A percentile compares a stretch with the other conserved stretches of the same genome.
These are phyloP conservation scores for Cataglyphis cursor DNA, from an alignment of 2,888 invertebrate genomes.

Conservation along the genomic window DNA sequence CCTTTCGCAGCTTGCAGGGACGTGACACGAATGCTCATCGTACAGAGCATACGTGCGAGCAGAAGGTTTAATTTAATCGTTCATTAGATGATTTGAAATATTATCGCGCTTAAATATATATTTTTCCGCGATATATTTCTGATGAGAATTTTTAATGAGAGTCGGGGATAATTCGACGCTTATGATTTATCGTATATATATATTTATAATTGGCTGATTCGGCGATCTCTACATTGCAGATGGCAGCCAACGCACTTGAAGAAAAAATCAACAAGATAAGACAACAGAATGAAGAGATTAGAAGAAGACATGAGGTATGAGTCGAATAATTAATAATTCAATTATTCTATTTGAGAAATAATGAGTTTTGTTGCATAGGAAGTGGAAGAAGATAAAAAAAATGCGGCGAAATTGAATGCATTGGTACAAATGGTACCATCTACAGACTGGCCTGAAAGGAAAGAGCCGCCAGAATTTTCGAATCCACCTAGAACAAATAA, in stretches of 20 bases:
- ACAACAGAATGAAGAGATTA: slow-evolving; percentile 85
- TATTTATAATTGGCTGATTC: neutral
- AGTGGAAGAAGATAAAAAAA: slow-evolving; percentile 86
- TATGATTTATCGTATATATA: neutral
- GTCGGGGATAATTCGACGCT: neutral
- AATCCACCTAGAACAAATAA: slow-evolving; percentile 74
- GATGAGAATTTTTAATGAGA: neutral
- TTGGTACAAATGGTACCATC: slow-evolving; percentile 85
- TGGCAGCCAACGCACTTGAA: slow-evolving; percentile 82
- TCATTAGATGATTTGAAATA: neutral
- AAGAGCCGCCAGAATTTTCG: slow-evolving; percentile 83
- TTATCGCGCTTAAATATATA: neutral
- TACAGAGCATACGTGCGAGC: neutral
- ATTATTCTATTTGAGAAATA: neutral
- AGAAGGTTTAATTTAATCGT: neutral
- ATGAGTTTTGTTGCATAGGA: slow-evolving; percentile 76
- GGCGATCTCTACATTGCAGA: slow-evolving; percentile 67
- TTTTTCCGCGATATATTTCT: neutral
- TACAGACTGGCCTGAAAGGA: slow-evolving; percentile 86
- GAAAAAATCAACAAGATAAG: slow-evolving; percentile 85
- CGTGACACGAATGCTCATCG: slow-evolving; percentile 62
- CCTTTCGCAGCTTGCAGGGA: slow-evolving; percentile 58
- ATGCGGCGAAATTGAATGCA: slow-evolving; percentile 86
- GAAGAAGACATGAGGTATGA: slow-evolving; percentile 82
- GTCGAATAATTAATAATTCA: neutral